phyloP scores from a whole-genome alignment of 2,113 vertebrate species.

The Labeo rohita region DNA sequence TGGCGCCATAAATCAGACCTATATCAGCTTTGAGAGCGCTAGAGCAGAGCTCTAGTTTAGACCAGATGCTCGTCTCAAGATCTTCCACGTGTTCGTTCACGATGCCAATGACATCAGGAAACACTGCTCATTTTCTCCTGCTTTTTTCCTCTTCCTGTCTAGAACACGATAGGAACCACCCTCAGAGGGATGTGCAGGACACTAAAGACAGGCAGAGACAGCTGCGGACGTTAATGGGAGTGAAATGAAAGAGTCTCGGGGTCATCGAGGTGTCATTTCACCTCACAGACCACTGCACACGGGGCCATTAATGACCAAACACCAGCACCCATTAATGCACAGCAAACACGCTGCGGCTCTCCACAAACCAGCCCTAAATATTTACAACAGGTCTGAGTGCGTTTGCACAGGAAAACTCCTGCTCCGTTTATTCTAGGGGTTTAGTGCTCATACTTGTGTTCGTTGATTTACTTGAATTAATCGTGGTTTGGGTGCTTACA shows the following conservation, averaged over 20 bases:
- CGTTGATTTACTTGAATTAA: not conserved
- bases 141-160: not conserved
- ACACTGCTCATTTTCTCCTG: not conserved
- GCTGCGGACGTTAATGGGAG: not conserved
- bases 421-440: not conserved
- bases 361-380: constrained; percentile 29
- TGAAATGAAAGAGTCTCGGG: not conserved
- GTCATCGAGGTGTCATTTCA: not conserved
- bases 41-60: not conserved
- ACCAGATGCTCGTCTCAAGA: constrained; percentile 19
- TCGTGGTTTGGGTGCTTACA: not conserved
- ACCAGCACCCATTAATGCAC: not conserved
- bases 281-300: not conserved
- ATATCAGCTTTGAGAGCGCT: constrained; percentile 9
- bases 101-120: constrained; percentile 14
- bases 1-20: not conserved
- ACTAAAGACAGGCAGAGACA: constrained; percentile 26
- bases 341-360: constrained; percentile 22
- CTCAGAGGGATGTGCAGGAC: not conserved
- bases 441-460: not conserved
- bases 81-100: constrained; percentile 6
- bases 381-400: constrained; percentile 15
- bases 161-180: not conserved
- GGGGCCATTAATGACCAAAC: not conserved
- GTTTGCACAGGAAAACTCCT: not conserved